phyloP scores from a whole-genome alignment of 1,140 invertebrate genomes.

The Trachymyrmex septentrionalis region DNA sequence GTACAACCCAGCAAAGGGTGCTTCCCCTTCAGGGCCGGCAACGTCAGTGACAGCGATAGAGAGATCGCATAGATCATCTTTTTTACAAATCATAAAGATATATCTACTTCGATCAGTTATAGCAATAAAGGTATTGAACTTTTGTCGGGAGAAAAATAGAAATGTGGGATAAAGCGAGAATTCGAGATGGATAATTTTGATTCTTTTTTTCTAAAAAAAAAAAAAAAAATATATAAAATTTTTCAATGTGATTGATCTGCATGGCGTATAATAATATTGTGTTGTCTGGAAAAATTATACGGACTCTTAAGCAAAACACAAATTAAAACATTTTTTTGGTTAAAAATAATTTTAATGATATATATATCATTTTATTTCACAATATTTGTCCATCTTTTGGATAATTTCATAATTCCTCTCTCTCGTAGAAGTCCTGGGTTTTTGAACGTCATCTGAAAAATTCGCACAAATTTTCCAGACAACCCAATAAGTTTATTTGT shows the following conservation, averaged over 20 bases:
- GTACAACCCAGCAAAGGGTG: conserved; percentile 18
- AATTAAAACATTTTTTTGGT: no score
- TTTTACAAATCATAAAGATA: background rate
- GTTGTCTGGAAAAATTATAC: no score
- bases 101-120: background rate
- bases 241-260: background rate
- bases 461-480: no score
- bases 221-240: background rate
- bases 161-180: background rate
- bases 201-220: no score
- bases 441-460: no score
- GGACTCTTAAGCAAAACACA: no score
- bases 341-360: no score
- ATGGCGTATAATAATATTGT: no score
- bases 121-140: background rate
- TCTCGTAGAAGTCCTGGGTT: no score
- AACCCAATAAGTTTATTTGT: background rate
- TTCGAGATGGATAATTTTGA: background rate
- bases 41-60: background rate
- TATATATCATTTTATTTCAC: no score
- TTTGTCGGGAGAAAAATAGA: background rate
- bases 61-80: background rate
- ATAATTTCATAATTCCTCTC: no score
- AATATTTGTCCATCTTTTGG: no score
- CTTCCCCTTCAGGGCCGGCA: background rate